These are phyloP conservation scores for Oxyruncus cristatus DNA, from an alignment of 2,113 vertebrate genomes.

Conservation along the genomic window DNA sequence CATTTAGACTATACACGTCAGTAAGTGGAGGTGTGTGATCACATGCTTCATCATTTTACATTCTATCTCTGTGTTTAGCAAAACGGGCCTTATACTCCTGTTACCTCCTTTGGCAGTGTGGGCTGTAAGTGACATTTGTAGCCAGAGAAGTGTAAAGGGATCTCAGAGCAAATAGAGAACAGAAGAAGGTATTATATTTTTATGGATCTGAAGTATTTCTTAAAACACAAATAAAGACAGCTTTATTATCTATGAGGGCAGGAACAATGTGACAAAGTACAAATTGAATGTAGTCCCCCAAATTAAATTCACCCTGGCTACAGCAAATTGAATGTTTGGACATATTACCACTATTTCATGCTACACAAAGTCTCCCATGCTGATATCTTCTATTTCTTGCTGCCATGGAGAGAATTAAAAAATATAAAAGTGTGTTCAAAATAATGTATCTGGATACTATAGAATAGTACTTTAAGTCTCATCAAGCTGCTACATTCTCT, in stretches of 20 bases:
- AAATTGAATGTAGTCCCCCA: background rate
- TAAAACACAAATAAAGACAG: slow-evolving; percentile 23
- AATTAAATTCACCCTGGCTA: background rate
- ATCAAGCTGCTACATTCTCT: background rate
- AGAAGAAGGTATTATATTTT: background rate
- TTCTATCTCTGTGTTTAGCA: background rate
- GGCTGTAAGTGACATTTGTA: background rate
- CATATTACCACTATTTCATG: background rate
- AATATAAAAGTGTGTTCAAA: background rate
- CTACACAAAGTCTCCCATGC: background rate
- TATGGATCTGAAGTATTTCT: slow-evolving; percentile 10
- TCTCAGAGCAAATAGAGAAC: slow-evolving; percentile 12
- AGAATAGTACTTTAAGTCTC: background rate
- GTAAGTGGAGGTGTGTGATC: background rate
- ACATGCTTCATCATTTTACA: background rate
- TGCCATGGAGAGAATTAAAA: background rate
- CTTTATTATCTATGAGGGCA: background rate
- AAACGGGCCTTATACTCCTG: background rate
- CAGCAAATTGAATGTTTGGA: background rate
- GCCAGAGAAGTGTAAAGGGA: background rate
- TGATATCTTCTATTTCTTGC: slow-evolving; percentile 1
- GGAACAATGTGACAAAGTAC: background rate
- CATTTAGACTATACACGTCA: background rate
- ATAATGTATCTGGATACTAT: background rate
- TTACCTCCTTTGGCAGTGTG: background rate